phyloP scores from a whole-genome alignment of 2,797 vertebrate species.

The Clarias laeviceps region DNA sequence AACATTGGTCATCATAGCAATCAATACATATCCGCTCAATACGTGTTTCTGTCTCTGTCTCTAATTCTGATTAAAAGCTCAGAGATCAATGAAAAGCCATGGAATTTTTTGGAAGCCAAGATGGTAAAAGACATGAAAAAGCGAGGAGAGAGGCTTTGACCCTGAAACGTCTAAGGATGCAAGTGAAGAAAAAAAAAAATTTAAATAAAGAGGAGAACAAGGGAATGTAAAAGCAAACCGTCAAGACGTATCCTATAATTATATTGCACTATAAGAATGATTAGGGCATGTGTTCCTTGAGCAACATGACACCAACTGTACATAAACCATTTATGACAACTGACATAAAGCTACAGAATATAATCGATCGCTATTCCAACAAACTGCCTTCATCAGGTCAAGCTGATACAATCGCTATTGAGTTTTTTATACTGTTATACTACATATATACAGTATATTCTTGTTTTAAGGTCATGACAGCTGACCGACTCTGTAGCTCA shows the following conservation, averaged over 20 bases:
- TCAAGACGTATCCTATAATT: background rate
- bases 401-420: background rate
- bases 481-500: background rate
- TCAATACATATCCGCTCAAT: slow-evolving; percentile 24
- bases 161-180: slow-evolving; percentile 18
- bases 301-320: background rate
- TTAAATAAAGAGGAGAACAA: slow-evolving; percentile 24
- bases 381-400: background rate
- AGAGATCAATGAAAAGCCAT: slow-evolving; percentile 50
- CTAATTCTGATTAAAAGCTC: slow-evolving; percentile 34
- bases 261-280: background rate
- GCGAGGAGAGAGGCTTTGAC: slow-evolving; percentile 23
- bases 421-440: no score
- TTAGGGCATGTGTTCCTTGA: background rate
- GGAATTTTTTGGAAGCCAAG: slow-evolving; percentile 38
- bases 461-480: background rate
- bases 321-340: slow-evolving; percentile 12
- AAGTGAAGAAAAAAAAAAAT: slow-evolving; percentile 14
- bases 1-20: slow-evolving; percentile 41
- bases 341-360: background rate
- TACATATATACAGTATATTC: no score
- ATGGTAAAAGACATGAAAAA: slow-evolving; percentile 40
- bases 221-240: slow-evolving; percentile 25
- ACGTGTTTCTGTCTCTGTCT: slow-evolving; percentile 13
- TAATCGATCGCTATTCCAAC: background rate